Conservation (phyloP, 2,113 vertebrate species). For the Sprattus sprattus region DNA sequence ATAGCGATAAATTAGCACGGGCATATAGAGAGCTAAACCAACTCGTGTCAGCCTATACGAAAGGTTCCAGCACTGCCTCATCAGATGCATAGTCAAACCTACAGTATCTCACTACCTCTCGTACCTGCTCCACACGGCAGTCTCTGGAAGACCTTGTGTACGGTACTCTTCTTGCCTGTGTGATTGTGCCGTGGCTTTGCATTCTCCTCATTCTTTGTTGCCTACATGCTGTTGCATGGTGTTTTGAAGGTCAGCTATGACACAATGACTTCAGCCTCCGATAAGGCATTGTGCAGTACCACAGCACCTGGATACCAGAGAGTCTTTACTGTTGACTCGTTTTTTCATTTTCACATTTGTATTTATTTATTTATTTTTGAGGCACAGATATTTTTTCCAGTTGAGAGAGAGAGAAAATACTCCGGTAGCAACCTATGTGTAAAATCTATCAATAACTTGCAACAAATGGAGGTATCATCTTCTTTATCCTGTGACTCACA, state of each 20-base stretch:
- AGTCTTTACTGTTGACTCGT: no score
- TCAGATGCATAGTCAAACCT: background rate
- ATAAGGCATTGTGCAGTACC: background rate
- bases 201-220: background rate
- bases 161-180: background rate
- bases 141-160: background rate
- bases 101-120: no score
- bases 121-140: background rate
- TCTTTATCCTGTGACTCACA: no score
- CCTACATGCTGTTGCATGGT: background rate
- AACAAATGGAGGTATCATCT: no score
- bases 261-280: background rate
- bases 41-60: background rate
- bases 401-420: no score
- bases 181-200: background rate
- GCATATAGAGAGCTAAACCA: background rate
- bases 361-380: no score
- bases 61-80: background rate
- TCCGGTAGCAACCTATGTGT: no score
- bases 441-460: no score
- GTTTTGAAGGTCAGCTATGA: background rate
- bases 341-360: no score
- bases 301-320: background rate
- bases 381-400: no score
- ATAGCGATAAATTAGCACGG: background rate